Conservation (phyloP, 2,797 vertebrate genomes). For the Enteromius afrohamiltoni region DNA sequence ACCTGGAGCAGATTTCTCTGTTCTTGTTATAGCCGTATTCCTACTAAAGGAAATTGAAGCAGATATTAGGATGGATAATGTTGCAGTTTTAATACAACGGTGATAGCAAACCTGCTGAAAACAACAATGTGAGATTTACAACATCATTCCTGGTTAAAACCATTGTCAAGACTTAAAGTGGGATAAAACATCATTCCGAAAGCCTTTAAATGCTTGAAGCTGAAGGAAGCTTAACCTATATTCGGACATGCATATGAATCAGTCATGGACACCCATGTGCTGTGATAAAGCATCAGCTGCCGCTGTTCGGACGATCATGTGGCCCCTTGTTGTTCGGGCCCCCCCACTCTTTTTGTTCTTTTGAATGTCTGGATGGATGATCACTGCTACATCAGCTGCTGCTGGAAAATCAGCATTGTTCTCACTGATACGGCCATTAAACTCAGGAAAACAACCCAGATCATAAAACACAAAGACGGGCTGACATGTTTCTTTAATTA, state of each 20-base stretch:
- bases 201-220: conserved; percentile 69
- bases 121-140: conserved; percentile 39
- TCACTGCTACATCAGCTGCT: conserved; percentile 70
- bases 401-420: conserved; percentile 70
- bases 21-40: background rate
- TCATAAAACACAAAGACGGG: background rate
- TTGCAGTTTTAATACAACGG: background rate
- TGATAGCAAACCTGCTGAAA: background rate
- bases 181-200: conserved; percentile 69
- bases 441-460: conserved; percentile 38
- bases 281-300: conserved; percentile 63
- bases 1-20: background rate
- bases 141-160: conserved; percentile 54
- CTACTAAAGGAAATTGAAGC: background rate
- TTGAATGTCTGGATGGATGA: conserved; percentile 59
- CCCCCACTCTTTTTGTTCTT: conserved; percentile 63
- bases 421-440: conserved; percentile 55
- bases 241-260: conserved; percentile 56
- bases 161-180: conserved; percentile 65
- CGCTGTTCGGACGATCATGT: conserved; percentile 61
- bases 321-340: conserved; percentile 65
- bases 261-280: conserved; percentile 16
- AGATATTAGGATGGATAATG: background rate
- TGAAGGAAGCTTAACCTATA: conserved; percentile 74
- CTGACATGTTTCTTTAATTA: background rate